phyloP scores from a whole-genome alignment of 2,888 invertebrate genomes.

The Temnothorax rugatulus region DNA sequence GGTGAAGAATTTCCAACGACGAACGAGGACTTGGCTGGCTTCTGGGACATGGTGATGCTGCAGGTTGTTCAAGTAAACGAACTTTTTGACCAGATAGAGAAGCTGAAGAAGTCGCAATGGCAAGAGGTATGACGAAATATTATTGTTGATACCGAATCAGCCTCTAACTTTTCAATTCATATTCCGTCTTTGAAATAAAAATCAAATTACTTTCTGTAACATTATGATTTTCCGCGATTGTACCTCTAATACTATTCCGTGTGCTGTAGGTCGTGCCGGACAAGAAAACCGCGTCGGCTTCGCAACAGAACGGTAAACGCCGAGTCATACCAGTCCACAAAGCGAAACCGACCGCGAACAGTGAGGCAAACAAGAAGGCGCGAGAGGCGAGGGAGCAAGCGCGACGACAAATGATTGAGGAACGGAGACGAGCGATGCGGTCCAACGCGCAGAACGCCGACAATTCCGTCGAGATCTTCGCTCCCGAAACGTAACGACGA shows the following conservation, averaged over 20 bases:
- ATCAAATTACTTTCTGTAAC: slow-evolving; percentile 27
- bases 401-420: slow-evolving; percentile 93
- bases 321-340: slow-evolving; percentile 78
- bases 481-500: slow-evolving; percentile 84
- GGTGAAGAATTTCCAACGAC: slow-evolving; percentile 96
- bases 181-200: background rate
- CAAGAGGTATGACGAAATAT: slow-evolving; percentile 86
- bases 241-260: background rate
- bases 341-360: slow-evolving; percentile 81
- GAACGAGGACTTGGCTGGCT: slow-evolving; percentile 96
- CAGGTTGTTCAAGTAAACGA: slow-evolving; percentile 95
- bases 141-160: slow-evolving; percentile 41
- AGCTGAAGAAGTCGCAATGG: slow-evolving; percentile 90
- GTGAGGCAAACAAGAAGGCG: slow-evolving; percentile 86
- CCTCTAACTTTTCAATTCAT: background rate
- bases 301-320: slow-evolving; percentile 81
- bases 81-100: slow-evolving; percentile 91
- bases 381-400: slow-evolving; percentile 90
- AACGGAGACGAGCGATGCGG: slow-evolving; percentile 89
- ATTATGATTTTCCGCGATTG: background rate
- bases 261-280: slow-evolving; percentile 77
- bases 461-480: slow-evolving; percentile 83
- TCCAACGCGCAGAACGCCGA: slow-evolving; percentile 77
- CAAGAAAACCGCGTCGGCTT: slow-evolving; percentile 68
- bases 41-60: slow-evolving; percentile 99